phyloP scores from a whole-genome alignment of 1,140 invertebrate species.

The Leucophenga varia region DNA sequence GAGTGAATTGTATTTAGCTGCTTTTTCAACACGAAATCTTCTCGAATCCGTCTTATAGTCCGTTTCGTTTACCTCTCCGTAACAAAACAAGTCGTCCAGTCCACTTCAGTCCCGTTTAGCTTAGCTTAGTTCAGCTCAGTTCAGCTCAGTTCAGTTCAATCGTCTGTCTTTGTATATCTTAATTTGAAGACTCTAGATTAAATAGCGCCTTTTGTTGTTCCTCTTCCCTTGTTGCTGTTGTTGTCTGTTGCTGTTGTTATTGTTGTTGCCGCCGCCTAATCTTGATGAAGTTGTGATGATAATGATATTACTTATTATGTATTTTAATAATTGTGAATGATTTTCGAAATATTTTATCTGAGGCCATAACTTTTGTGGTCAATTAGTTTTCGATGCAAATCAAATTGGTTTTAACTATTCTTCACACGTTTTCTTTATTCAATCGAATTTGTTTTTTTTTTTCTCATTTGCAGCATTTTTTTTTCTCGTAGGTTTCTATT shows the following conservation, averaged over 20 bases:
- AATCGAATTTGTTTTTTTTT: slow-evolving; percentile 25
- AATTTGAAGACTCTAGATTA: too few relatives aligned
- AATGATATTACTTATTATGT: slow-evolving; percentile 52
- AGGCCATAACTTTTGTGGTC: slow-evolving; percentile 45
- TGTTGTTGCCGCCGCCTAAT: not conserved
- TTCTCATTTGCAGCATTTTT: slow-evolving; percentile 4
- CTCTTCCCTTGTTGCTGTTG: not conserved
- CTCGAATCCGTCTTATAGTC: too few relatives aligned
- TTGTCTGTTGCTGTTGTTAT: not conserved
- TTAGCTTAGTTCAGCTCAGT: too few relatives aligned
- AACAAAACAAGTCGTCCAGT: too few relatives aligned
- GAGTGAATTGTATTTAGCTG: too few relatives aligned
- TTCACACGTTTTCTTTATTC: slow-evolving; percentile 55
- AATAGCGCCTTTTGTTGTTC: too few relatives aligned
- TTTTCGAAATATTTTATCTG: slow-evolving; percentile 43
- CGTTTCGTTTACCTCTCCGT: too few relatives aligned
- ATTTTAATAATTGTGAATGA: slow-evolving; percentile 57
- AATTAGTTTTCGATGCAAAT: slow-evolving; percentile 56
- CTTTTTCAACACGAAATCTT: too few relatives aligned
- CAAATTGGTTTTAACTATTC: slow-evolving; percentile 52
- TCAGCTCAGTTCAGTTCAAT: too few relatives aligned
- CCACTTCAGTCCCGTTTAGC: too few relatives aligned
- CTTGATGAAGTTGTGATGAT: slow-evolving; percentile 36
- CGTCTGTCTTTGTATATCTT: too few relatives aligned
- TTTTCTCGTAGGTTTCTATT: too few relatives aligned